These are phyloP conservation scores for Dolomedes plantarius DNA, from an alignment of 2,888 invertebrate species.

Conservation along the genomic window DNA sequence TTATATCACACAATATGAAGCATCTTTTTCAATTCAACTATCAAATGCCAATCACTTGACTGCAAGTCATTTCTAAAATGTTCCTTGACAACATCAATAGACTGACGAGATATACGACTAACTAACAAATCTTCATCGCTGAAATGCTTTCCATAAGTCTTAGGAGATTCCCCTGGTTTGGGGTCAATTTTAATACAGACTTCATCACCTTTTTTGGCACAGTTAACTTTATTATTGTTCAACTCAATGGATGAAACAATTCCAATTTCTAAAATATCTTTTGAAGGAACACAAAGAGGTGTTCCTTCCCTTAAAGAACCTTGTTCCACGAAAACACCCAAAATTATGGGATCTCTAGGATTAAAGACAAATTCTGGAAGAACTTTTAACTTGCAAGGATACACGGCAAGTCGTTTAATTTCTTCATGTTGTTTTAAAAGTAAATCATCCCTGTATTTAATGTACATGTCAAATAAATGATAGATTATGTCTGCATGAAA, in stretches of 20 bases:
- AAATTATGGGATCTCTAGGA: slow-evolving; percentile 97
- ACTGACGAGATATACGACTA: slow-evolving; percentile 98
- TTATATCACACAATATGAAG: slow-evolving; percentile 88
- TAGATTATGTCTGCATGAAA: slow-evolving; percentile 99
- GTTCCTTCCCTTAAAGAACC: slow-evolving; percentile 97
- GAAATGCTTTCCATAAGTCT: slow-evolving; percentile 98
- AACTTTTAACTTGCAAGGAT: slow-evolving; percentile 93
- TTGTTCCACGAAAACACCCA: slow-evolving; percentile 95
- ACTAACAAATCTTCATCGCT: slow-evolving; percentile 95
- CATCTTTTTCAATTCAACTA: slow-evolving; percentile 97
- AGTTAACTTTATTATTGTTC: slow-evolving; percentile 95
- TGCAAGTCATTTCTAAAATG: slow-evolving; percentile 98
- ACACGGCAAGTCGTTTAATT: slow-evolving; percentile 97
- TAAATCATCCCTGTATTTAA: slow-evolving; percentile 91
- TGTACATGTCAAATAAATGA: slow-evolving; percentile 98
- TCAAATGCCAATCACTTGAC: slow-evolving; percentile 98
- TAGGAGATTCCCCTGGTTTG: slow-evolving; percentile 96
- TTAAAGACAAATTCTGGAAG: slow-evolving; percentile 95
- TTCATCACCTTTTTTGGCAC: slow-evolving; percentile 96
- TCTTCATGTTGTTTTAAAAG: slow-evolving; percentile 94
- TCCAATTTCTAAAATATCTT: slow-evolving; percentile 96
- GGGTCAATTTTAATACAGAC: slow-evolving; percentile 98
- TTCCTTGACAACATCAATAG: slow-evolving; percentile 99
- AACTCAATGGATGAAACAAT: slow-evolving; percentile 94
- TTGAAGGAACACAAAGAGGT: slow-evolving; percentile 96